phyloP scores from a whole-genome alignment of 2,113 vertebrate species.

The Calonectris borealis region DNA sequence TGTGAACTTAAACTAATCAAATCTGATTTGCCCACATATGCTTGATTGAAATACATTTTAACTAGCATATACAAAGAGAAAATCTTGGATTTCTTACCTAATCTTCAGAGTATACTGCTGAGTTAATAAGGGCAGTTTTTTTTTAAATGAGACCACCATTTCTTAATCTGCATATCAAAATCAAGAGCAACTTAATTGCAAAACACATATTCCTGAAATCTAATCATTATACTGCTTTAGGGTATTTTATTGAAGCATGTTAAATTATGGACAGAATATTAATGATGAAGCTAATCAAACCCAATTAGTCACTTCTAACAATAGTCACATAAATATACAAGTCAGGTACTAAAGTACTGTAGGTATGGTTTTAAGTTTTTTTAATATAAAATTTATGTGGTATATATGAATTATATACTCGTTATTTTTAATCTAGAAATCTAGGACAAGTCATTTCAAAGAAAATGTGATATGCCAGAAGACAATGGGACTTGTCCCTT shows the following conservation, averaged over 20 bases:
- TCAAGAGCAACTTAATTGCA: constrained; percentile 89
- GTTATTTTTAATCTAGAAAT: constrained; percentile 69
- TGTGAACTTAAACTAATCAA: constrained; percentile 89
- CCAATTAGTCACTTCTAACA: constrained; percentile 89
- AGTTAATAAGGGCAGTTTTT: constrained; percentile 85
- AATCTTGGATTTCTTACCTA: constrained; percentile 85
- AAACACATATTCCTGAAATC: constrained; percentile 91
- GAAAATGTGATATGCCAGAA: constrained; percentile 12
- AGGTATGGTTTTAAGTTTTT: constrained; percentile 72
- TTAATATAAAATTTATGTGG: constrained; percentile 72
- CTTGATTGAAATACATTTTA: constrained; percentile 89
- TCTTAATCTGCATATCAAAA: constrained; percentile 90
- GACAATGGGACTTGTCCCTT: constrained; percentile 48
- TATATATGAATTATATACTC: constrained; percentile 72
- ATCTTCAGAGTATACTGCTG: constrained; percentile 86
- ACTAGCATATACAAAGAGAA: constrained; percentile 85
- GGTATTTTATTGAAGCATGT: constrained; percentile 89
- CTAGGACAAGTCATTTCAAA: constrained; percentile 66
- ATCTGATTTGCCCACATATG: constrained; percentile 88
- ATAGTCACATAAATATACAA: constrained; percentile 90
- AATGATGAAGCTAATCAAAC: constrained; percentile 89
- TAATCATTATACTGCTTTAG: constrained; percentile 89
- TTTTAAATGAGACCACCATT: constrained; percentile 85
- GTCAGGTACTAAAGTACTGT: constrained; percentile 78
- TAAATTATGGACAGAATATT: constrained; percentile 91